Conservation (phyloP, 1,140 invertebrate species). For the Macrobrachium rosenbergii region DNA sequence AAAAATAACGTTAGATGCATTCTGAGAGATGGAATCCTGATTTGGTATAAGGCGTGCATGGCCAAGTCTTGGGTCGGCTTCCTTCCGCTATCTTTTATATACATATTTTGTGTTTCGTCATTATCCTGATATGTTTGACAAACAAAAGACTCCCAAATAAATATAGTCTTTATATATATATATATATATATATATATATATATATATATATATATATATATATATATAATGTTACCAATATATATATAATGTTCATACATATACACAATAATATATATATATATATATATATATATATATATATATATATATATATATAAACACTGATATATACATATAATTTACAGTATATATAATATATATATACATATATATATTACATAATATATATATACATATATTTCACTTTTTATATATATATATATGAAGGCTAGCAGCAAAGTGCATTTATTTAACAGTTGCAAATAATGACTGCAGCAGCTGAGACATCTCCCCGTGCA, state of each 20-base stretch:
- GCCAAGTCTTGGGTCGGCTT: conserved; percentile 35
- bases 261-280: conserved; percentile 33
- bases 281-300: conserved; percentile 37
- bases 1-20: conserved; percentile 9
- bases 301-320: conserved; percentile 21
- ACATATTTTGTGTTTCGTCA: conserved; percentile 7
- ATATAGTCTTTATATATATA: not conserved
- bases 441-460: too few relatives aligned
- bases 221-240: too few relatives aligned
- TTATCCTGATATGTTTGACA: not conserved
- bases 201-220: conserved; percentile 13
- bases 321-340: conserved; percentile 16
- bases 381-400: not conserved
- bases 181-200: conserved; percentile 20
- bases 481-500: too few relatives aligned
- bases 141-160: not conserved
- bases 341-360: conserved; percentile 19
- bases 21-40: not conserved
- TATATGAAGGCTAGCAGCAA: not conserved
- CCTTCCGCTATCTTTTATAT: not conserved
- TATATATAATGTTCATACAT: conserved; percentile 5
- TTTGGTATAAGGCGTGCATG: conserved; percentile 10
- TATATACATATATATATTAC: too few relatives aligned
- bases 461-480: not conserved
- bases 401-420: not conserved